Base-by-base conservation (phyloP, 2,797 vertebrate genomes). In the Myripristis murdjan region DNA sequence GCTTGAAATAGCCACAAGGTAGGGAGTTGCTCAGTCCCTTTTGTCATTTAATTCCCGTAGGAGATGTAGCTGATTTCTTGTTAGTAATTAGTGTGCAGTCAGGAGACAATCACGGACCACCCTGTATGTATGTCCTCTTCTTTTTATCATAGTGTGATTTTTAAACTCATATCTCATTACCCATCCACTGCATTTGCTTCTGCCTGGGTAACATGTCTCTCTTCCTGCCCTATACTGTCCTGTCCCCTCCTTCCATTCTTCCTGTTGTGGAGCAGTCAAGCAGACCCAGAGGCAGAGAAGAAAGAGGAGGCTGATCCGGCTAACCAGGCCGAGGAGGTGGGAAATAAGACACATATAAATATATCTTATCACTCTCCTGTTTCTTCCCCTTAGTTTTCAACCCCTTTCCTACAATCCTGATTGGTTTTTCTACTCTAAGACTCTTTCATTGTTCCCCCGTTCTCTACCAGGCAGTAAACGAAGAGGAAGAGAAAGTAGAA, bases 251-350 rank as follows among this genome's bases (percentile, higher is more conserved):
- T 15, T 39, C 2, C 44, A 1, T 46, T 75, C 10, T 58, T 33
- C 46, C 23, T 59, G 41, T 56, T 56, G 35, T 44, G 65, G 37
- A 87, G 82, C 77, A 95, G 93, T 83, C 93, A 94, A 78, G 84
- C 88, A 46, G 92, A 95, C 5, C 73, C 89, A 5, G 94, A 94
- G 24, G 79, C 82, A 1, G 94, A 95, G 75, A 93, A 91, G 73
- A 93, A 92, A 63, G 94, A 94, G 33, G 90, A 85, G 22, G 63
- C 53, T 10, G 92, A 95, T 70, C 78, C 79, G 5, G 86, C 68
- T 43, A 87, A 83, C 59, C 83, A 91, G 51, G 88, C 79, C 0
- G 92, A 92, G 73, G 93, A 94, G 86, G 68, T 82, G 33, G 12
- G 31, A 43, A 33, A 24, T 18, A 10, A 0, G 28, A 51, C 5